These are phyloP conservation scores for Lasioglossum figueresi DNA, from an alignment of 2,888 invertebrate species.

Conservation along the genomic window DNA sequence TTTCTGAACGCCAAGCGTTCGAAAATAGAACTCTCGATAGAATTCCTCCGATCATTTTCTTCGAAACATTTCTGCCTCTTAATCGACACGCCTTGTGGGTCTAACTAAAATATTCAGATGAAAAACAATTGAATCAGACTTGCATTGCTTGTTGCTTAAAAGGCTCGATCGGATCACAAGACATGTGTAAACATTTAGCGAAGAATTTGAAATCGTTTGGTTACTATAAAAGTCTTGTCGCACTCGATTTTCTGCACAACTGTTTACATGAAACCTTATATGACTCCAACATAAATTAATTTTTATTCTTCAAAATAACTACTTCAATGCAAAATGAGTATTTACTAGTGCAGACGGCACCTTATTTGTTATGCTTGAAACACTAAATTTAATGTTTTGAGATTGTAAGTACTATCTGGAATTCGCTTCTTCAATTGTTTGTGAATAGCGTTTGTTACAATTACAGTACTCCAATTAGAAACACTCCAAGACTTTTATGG, in stretches of 20 bases:
- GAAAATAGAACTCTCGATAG: constrained; percentile 34
- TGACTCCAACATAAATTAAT: no score
- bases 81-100: neutral
- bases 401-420: no score
- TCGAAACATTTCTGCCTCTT: constrained; percentile 14
- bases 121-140: neutral
- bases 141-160: neutral
- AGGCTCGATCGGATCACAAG: neutral
- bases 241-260: no score
- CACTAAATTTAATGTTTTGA: no score
- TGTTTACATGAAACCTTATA: no score
- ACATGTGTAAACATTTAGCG: constrained; percentile 31
- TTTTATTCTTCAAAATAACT: no score
- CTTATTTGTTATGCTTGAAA: no score
- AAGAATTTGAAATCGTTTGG: constrained; percentile 20
- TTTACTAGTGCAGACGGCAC: no score
- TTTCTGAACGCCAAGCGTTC: constrained; percentile 14
- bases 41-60: constrained; percentile 24
- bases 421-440: neutral
- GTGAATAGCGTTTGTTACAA: neutral
- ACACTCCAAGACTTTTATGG: neutral
- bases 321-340: no score
- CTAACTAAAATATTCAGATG: neutral
- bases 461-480: neutral
- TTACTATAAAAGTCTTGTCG: constrained; percentile 14